Evolutionary conservation across 2,888 invertebrate genomes (phyloP).

Genomic region (Augochlorella aurata): DNA sequence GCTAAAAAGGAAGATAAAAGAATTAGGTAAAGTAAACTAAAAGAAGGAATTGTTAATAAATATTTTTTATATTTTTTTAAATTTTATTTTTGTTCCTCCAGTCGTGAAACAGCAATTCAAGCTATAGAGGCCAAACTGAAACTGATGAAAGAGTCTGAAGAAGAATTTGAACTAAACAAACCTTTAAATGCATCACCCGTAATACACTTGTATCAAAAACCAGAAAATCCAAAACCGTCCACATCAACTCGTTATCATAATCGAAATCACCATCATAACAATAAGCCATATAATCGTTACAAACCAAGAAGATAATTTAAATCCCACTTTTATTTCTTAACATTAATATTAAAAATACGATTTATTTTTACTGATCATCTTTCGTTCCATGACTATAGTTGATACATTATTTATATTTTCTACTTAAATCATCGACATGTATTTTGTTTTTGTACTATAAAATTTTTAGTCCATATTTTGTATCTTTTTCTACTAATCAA

Average conservation of each 20-base stretch:
- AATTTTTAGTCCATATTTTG: conserved; percentile 36
- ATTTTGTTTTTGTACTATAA: conserved; percentile 34
- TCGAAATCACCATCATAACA: conserved; percentile 74
- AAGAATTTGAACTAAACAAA: conserved; percentile 90
- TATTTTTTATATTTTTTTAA: conserved; percentile 6
- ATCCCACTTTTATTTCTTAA: conserved; percentile 34
- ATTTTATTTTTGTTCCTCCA: conserved; percentile 74
- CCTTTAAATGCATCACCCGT: conserved; percentile 87
- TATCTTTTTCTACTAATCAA: conserved; percentile 31
- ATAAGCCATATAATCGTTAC: conserved; percentile 78
- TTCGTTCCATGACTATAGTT: conserved; percentile 54
- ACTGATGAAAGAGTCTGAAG: conserved; percentile 87
- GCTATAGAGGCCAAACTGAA: conserved; percentile 94
- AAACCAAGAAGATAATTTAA: conserved; percentile 79
- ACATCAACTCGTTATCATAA: conserved; percentile 75
- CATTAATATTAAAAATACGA: conserved; percentile 31
- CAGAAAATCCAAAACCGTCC: conserved; percentile 79
- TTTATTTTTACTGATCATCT: conserved; percentile 36
- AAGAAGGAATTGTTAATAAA: neutral
- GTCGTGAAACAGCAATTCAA: conserved; percentile 91
- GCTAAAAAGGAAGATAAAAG: conserved; percentile 84
- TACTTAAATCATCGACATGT: conserved; percentile 40
- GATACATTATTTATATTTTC: conserved; percentile 63
- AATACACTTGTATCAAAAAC: conserved; percentile 87
- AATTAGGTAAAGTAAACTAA: conserved; percentile 74